phyloP scores from a whole-genome alignment of 2,888 invertebrate genomes.

The Ophioninae sp. region DNA sequence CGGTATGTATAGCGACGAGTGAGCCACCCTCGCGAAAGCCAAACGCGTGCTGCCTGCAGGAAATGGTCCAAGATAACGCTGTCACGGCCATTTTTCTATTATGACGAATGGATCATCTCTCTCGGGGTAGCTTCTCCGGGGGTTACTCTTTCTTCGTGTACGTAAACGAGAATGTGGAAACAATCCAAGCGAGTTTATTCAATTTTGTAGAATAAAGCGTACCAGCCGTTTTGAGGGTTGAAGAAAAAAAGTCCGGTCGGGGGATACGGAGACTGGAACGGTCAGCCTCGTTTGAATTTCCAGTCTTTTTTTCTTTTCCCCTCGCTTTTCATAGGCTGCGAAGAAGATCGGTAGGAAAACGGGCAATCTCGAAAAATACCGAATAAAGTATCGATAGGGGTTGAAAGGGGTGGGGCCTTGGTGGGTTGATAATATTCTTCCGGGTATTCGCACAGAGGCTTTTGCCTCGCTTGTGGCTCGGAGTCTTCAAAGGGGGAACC shows the following conservation, averaged over 20 bases:
- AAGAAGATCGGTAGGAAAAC: constrained; percentile 44
- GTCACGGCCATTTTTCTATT: constrained; percentile 79
- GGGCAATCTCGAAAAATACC: constrained; percentile 61
- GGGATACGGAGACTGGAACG: no score
- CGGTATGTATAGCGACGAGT: constrained; percentile 79
- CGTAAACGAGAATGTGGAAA: constrained; percentile 35
- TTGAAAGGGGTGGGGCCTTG: constrained; percentile 27
- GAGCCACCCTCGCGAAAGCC: constrained; percentile 66
- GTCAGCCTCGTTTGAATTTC: constrained; percentile 57
- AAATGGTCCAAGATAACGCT: constrained; percentile 80
- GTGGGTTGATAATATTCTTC: constrained; percentile 64
- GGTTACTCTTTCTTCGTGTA: constrained; percentile 7
- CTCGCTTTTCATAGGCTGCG: constrained; percentile 15
- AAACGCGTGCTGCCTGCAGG: constrained; percentile 73
- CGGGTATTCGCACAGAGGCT: constrained; percentile 54
- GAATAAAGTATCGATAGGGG: constrained; percentile 54
- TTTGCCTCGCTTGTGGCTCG: constrained; percentile 38
- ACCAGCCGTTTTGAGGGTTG: no score
- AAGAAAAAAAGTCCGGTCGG: no score
- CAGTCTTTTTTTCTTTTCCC: constrained; percentile 18
- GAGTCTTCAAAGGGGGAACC: constrained; percentile 37
- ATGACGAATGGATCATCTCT: constrained; percentile 78
- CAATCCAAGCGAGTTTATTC: constrained; percentile 57
- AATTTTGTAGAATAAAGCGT: constrained; percentile 31
- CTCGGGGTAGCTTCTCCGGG: constrained; percentile 19